A percentile compares a stretch with the other conserved stretches of the same genome.
phyloP scores from a whole-genome alignment of 2,888 invertebrate genomes.

The Exocentrus adspersus region DNA sequence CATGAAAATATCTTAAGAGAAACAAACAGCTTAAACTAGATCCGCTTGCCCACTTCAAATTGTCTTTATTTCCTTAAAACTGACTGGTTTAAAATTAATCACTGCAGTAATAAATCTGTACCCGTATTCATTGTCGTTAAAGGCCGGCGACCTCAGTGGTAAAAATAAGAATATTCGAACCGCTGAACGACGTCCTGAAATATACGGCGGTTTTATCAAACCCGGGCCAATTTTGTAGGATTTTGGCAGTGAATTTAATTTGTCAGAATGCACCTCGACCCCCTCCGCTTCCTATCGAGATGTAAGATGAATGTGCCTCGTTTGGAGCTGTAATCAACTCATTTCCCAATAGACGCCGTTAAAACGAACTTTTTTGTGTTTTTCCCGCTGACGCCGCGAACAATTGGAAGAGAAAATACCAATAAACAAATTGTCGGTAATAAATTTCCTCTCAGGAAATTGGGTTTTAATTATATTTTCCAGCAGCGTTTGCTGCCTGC shows the following conservation, averaged over 20 bases:
- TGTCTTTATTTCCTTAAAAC: too few relatives aligned
- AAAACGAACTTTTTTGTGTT: conserved; percentile 32
- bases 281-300: conserved; percentile 15
- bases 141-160: background rate
- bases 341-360: conserved; percentile 43
- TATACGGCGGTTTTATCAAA: conserved; percentile 25
- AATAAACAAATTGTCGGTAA: conserved; percentile 40
- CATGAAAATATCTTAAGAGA: too few relatives aligned
- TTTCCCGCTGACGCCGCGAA: conserved; percentile 21
- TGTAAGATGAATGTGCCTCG: conserved; percentile 46
- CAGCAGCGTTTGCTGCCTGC: background rate
- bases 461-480: conserved; percentile 39
- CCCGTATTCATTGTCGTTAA: background rate
- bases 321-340: conserved; percentile 50
- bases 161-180: conserved; percentile 1
- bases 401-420: conserved; percentile 16
- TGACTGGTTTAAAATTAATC: too few relatives aligned
- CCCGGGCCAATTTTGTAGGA: conserved; percentile 32
- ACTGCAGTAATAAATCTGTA: background rate
- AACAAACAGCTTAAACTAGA: too few relatives aligned
- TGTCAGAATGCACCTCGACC: conserved; percentile 26
- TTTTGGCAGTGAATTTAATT: conserved; percentile 32
- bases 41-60: too few relatives aligned
- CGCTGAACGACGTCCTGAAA: background rate
- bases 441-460: conserved; percentile 37